Percentiles rank a stretch among this genome's conserved stretches.
phyloP scores from a whole-genome alignment of 2,113 vertebrate genomes.

The Eonycteris spelaea region DNA sequence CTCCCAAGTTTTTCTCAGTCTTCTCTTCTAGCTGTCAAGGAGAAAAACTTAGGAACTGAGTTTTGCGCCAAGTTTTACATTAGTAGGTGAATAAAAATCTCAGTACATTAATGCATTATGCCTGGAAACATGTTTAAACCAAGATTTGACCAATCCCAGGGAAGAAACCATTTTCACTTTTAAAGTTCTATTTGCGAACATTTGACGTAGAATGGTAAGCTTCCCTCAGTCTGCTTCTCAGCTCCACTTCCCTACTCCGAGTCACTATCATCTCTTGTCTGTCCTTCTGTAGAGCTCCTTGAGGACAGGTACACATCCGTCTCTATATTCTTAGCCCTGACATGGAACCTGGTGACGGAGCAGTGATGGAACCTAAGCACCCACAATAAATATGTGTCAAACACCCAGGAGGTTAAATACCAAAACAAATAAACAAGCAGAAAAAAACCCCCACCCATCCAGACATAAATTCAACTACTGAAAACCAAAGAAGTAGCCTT shows the following conservation, averaged over 20 bases:
- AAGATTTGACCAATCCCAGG: not conserved
- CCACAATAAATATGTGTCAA: not conserved
- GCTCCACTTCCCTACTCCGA: not conserved
- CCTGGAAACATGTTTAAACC: not conserved
- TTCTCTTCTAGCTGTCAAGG: slow-evolving; percentile 82
- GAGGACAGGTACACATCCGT: not conserved
- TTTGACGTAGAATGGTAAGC: not conserved
- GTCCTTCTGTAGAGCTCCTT: not conserved
- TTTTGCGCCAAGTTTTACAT: not conserved
- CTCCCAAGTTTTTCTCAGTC: slow-evolving; percentile 71
- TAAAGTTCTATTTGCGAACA: not conserved
- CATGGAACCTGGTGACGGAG: not conserved
- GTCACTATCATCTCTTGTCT: not conserved
- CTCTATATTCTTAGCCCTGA: not conserved
- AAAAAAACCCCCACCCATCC: not conserved
- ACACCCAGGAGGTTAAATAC: not conserved
- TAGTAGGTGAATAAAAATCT: not conserved
- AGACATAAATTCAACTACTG: not conserved
- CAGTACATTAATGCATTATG: not conserved
- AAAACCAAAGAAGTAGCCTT: not conserved
- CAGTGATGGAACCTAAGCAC: not conserved
- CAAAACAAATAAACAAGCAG: not conserved
- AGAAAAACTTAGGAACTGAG: slow-evolving; percentile 26
- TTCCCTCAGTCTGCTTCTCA: not conserved
- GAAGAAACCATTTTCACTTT: not conserved